A percentile compares a stretch with the other conserved stretches of the same genome.
phyloP scores from a whole-genome alignment of 2,113 vertebrate genomes.

The Coregonus clupeaformis region DNA sequence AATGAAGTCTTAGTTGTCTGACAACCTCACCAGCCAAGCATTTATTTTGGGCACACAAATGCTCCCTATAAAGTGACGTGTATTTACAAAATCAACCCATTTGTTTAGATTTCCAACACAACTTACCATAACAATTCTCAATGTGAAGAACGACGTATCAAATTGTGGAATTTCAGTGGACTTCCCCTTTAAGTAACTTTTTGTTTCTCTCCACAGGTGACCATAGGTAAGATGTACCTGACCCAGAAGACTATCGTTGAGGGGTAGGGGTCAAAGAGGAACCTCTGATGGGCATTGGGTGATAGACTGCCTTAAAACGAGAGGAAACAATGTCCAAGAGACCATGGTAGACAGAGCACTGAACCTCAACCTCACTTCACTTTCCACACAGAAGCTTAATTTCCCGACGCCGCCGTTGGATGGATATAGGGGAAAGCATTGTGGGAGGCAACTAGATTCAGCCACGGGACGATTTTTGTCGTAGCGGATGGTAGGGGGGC shows the following conservation, averaged over 20 bases:
- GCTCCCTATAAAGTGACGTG: no score
- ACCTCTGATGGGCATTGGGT: neutral
- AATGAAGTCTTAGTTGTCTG: no score
- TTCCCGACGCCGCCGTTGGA: neutral
- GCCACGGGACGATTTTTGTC: no score
- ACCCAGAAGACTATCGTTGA: constrained; percentile 48
- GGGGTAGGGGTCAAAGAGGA: neutral
- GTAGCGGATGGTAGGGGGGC: no score
- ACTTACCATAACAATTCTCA: no score
- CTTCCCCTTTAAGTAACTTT: neutral
- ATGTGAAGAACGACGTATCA: neutral
- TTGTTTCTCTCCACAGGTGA: constrained; percentile 42
- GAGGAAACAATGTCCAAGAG: neutral
- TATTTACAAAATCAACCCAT: no score
- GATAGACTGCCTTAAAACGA: neutral
- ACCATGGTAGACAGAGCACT: neutral
- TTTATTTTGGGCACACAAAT: no score
- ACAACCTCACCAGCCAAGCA: no score
- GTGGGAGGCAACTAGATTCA: no score
- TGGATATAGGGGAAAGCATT: no score
- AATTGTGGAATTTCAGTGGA: no score
- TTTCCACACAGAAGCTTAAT: neutral
- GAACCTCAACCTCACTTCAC: neutral
- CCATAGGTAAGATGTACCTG: constrained; percentile 59
- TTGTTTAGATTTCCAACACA: no score